Evolutionary conservation across 1,140 invertebrate genomes (phyloP).

Genomic region (Platorchestia sp.): DNA sequence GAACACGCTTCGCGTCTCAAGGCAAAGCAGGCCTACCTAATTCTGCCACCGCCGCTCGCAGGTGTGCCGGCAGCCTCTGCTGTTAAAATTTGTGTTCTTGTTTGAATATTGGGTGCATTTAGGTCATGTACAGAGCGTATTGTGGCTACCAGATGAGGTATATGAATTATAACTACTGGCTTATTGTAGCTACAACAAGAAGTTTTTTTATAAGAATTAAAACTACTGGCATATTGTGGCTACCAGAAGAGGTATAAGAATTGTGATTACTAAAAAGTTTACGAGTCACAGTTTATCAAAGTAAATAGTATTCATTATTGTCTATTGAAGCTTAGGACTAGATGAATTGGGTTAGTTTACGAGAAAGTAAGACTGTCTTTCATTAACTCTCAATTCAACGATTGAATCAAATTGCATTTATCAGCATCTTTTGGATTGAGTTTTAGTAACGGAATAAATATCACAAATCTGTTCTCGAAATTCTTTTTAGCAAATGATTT

Average conservation of each 20-base stretch:
- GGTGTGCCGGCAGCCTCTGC: no score
- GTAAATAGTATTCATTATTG: background rate
- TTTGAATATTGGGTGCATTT: no score
- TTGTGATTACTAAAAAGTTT: background rate
- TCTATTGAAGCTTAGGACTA: background rate
- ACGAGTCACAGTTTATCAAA: background rate
- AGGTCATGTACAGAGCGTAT: no score
- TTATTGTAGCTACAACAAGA: background rate
- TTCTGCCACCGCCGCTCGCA: no score
- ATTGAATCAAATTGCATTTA: background rate
- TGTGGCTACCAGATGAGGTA: background rate
- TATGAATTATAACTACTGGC: background rate
- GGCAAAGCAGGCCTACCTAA: no score
- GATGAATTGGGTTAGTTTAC: background rate
- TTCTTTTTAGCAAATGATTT: background rate
- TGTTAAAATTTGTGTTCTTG: no score
- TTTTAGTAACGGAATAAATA: background rate
- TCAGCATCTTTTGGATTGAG: background rate
- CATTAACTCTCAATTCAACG: background rate
- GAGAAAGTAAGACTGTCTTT: background rate
- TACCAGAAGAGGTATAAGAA: background rate
- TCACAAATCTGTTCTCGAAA: background rate
- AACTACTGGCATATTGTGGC: background rate
- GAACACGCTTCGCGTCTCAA: no score
- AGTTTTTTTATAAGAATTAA: background rate